Evolutionary conservation across 2,113 vertebrate genomes (phyloP).

Genomic region (Aleadryas rufinucha): DNA sequence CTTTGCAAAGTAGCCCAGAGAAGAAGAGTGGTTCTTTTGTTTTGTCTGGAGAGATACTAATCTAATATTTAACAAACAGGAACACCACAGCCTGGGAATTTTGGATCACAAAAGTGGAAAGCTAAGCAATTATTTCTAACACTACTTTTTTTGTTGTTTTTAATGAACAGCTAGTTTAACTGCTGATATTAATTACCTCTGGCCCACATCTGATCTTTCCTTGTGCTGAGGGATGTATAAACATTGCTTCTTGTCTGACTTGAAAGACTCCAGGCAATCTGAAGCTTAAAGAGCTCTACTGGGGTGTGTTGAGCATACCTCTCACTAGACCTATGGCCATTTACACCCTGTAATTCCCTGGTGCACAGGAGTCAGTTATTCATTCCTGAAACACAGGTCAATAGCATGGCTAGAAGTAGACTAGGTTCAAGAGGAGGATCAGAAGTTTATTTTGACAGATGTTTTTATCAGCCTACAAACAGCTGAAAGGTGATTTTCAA

Average conservation of each 20-base stretch:
- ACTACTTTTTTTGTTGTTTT: background rate
- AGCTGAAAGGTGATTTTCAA: background rate
- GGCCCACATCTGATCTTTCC: background rate
- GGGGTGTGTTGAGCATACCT: background rate
- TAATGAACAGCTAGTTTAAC: background rate
- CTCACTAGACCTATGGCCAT: background rate
- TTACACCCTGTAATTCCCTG: background rate
- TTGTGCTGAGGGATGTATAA: background rate
- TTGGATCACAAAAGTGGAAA: background rate
- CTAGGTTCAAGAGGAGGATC: background rate
- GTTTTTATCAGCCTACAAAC: background rate
- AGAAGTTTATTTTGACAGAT: background rate
- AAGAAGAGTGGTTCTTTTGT: background rate
- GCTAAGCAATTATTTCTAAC: background rate
- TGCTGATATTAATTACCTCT: background rate
- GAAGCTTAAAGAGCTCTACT: background rate
- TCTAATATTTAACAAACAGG: background rate
- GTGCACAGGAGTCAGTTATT: background rate
- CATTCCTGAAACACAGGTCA: background rate
- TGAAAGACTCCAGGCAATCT: constrained; percentile 2
- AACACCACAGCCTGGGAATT: background rate
- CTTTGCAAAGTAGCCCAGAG: background rate
- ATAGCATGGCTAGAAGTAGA: background rate
- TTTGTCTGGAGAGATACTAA: background rate
- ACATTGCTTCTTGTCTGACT: background rate